A percentile compares a stretch with the other conserved stretches of the same genome.
Evolutionary conservation across 2,113 vertebrate species (phyloP).

Genomic region (Caranx ignobilis): DNA sequence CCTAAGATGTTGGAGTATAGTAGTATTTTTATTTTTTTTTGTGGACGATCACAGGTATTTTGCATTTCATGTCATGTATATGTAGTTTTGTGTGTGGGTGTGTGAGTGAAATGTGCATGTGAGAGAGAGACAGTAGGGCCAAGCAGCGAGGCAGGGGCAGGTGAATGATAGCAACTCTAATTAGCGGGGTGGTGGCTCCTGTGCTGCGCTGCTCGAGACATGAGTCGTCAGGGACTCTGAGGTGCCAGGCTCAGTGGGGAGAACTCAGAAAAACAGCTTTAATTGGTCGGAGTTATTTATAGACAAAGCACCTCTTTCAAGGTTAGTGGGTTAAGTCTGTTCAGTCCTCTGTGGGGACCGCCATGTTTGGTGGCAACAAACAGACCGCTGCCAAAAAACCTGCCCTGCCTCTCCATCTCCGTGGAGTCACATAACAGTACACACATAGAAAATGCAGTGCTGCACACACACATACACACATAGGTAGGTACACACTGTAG

Average conservation of each 20-base stretch:
- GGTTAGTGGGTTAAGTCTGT: constrained; percentile 82
- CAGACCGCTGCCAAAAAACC: constrained; percentile 62
- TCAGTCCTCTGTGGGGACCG: constrained; percentile 69
- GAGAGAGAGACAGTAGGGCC: constrained; percentile 32
- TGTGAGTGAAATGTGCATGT: constrained; percentile 3
- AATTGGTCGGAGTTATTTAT: constrained; percentile 85
- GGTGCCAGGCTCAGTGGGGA: constrained; percentile 76
- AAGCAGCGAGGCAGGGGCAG: constrained; percentile 71
- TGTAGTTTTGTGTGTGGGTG: constrained; percentile 23
- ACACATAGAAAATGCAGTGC: constrained; percentile 11
- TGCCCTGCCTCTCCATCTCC: constrained; percentile 33
- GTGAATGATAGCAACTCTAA: constrained; percentile 81
- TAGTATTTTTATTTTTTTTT: not conserved
- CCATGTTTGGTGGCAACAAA: constrained; percentile 74
- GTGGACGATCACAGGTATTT: constrained; percentile 18
- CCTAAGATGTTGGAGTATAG: constrained; percentile 11
- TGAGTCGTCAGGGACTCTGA: constrained; percentile 74
- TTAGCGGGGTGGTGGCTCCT: constrained; percentile 80
- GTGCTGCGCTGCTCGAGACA: constrained; percentile 70
- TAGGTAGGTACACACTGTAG: not conserved
- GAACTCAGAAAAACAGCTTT: constrained; percentile 83
- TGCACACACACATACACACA: constrained; percentile 3
- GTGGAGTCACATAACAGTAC: constrained; percentile 30
- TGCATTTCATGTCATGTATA: constrained; percentile 30
- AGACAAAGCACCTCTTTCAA: constrained; percentile 79